Evolutionary conservation across 2,888 invertebrate species (phyloP).

Genomic region (Drosophila quinaria): DNA sequence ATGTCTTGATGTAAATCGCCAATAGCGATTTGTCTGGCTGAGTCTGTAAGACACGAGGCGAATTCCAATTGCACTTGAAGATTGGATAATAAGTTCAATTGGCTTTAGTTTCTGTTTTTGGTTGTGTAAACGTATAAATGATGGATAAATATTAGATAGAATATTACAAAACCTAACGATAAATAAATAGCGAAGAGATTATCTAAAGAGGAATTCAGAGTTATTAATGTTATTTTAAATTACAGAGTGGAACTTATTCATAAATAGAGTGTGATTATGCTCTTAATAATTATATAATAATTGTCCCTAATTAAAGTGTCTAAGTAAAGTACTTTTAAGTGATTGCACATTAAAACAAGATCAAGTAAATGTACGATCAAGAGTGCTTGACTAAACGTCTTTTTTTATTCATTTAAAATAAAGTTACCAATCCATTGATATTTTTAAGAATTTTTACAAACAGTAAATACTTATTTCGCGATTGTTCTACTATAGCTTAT

Average conservation of each 20-base stretch:
- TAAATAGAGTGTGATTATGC: too few relatives aligned
- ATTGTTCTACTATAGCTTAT: slow-evolving; percentile 23
- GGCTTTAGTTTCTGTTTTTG: background rate
- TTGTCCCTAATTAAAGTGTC: too few relatives aligned
- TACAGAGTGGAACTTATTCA: too few relatives aligned
- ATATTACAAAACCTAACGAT: too few relatives aligned
- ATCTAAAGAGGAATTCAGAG: too few relatives aligned
- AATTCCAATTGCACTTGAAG: slow-evolving; percentile 34
- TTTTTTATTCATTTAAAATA: too few relatives aligned
- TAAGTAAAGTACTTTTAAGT: too few relatives aligned
- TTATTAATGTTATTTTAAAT: too few relatives aligned
- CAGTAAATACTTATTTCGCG: background rate
- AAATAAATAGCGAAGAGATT: background rate
- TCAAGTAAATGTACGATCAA: too few relatives aligned
- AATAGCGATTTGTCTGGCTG: slow-evolving; percentile 25
- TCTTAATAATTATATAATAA: too few relatives aligned
- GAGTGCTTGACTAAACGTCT: too few relatives aligned
- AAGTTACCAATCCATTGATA: background rate
- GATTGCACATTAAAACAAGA: too few relatives aligned
- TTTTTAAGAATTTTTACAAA: background rate
- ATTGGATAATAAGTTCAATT: slow-evolving; percentile 48
- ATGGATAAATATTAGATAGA: background rate
- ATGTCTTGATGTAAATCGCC: slow-evolving; percentile 7
- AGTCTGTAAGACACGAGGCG: slow-evolving; percentile 5
- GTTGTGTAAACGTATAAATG: slow-evolving; percentile 10